Conservation (phyloP, 2,888 invertebrate species). For the Lypha dubia region DNA sequence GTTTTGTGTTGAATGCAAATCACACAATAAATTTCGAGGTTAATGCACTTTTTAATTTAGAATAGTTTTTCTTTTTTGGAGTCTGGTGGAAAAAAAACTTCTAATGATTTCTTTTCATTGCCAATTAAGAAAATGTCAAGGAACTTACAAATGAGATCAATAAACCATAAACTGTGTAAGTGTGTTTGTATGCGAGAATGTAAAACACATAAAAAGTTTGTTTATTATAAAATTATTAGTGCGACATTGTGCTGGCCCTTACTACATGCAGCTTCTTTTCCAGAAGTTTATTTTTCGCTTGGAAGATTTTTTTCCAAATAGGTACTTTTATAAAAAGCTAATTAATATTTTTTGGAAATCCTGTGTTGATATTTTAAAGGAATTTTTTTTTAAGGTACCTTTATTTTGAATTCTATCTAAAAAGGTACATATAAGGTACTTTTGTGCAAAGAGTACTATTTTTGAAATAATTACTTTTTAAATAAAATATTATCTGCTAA, state of each 20-base stretch:
- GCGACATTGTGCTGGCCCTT: not conserved
- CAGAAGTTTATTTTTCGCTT: too few relatives aligned
- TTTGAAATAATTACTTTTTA: too few relatives aligned
- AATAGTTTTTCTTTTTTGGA: not conserved
- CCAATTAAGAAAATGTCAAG: conserved; percentile 36
- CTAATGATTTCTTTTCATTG: conserved; percentile 28
- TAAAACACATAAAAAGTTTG: not conserved
- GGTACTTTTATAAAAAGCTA: too few relatives aligned
- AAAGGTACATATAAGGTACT: too few relatives aligned
- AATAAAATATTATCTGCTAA: too few relatives aligned
- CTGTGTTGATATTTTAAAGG: too few relatives aligned
- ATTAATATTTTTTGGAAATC: too few relatives aligned
- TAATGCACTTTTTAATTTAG: conserved; percentile 46
- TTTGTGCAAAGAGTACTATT: too few relatives aligned
- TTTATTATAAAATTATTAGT: not conserved
- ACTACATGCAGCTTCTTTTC: too few relatives aligned
- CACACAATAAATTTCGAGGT: conserved; percentile 45
- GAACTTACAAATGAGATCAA: conserved; percentile 16
- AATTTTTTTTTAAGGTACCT: too few relatives aligned
- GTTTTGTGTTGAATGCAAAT: conserved; percentile 65
- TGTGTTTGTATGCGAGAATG: not conserved
- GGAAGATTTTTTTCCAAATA: too few relatives aligned
- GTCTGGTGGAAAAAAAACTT: not conserved
- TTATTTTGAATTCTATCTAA: too few relatives aligned
- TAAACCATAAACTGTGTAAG: not conserved